A percentile compares a stretch with the other conserved stretches of the same genome.
These are phyloP conservation scores for Dermochelys coriacea DNA, from an alignment of 2,797 vertebrate genomes.

Conservation along the genomic window DNA sequence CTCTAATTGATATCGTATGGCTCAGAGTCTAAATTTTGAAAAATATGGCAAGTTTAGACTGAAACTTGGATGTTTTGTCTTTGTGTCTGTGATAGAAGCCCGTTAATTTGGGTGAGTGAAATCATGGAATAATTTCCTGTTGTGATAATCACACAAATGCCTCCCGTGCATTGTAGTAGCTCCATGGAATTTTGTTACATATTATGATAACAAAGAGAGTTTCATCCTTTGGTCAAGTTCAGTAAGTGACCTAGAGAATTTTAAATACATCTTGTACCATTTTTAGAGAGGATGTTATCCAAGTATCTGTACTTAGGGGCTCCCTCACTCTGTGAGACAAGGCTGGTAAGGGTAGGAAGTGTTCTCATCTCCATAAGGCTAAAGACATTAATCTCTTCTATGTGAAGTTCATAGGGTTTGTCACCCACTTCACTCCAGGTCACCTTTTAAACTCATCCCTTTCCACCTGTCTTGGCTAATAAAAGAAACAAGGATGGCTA, in stretches of 20 bases:
- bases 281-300: not conserved
- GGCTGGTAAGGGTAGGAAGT: not conserved
- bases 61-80: not conserved
- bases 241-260: not conserved
- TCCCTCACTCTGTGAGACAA: not conserved
- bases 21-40: not conserved
- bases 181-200: not conserved
- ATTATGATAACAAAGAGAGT: not conserved
- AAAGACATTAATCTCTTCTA: not conserved
- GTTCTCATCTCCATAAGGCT: not conserved
- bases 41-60: not conserved
- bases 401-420: not conserved
- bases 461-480: not conserved
- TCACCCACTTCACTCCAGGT: fast-evolving
- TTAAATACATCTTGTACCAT: not conserved
- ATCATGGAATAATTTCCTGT: not conserved
- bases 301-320: not conserved
- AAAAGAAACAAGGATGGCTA: not conserved
- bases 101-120: not conserved
- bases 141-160: not conserved
- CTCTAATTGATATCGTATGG: not conserved
- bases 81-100: not conserved
- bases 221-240: not conserved
- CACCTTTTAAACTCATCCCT: not conserved
- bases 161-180: fast-evolving